Base-by-base conservation (phyloP, 2,113 vertebrate species). In the Lepidothrix coronata region DNA sequence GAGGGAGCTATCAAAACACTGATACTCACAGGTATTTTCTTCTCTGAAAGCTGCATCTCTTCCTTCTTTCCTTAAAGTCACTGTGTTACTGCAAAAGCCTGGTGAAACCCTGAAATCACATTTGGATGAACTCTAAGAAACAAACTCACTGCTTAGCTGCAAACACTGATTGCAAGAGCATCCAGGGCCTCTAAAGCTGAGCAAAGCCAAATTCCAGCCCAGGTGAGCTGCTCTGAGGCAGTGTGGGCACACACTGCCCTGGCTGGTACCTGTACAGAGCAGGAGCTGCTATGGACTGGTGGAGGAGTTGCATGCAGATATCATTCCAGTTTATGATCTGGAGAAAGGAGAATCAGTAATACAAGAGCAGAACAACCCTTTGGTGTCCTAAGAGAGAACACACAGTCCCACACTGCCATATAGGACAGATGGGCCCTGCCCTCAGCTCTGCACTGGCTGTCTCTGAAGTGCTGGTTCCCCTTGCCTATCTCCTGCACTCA, bases 351-450 rank as follows among this genome's bases (percentile, higher is more conserved):
- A 54, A 80, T 19, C 23, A 27, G 23, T 19, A 33, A 43, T 63
- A 37, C 61, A 55, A 39, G 43, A 72, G 16, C 12, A 63, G 33
- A 87, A 44, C 43, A 57, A 31, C 27, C 24, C 35, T 51, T 55
- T 1, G 2, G 20, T 31, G 35, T 33, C 49, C 62, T 14, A n/a
- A 68, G n/a, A 52, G 48, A 52, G 61, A 78, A 30, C 28, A 46
- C 0, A 1, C 14, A 24, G 63, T 39, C 23, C 49, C 12, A 5
- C 35, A 66, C 3, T 9, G 33, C 35, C 8, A 4, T 6, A 4
- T 28, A 51, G 54, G 55, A 65, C 28, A 49, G 14, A 30, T 54
- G 43, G 43, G 13, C 25, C 6, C 49, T 74, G 35, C 10, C 49
- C 55, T 85, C 61, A 55, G 41, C 43, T 57, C 46, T 17, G 46